These are phyloP conservation scores for Galagoides demidoff DNA, from an alignment of 2,797 vertebrate genomes.

Conservation along the genomic window DNA sequence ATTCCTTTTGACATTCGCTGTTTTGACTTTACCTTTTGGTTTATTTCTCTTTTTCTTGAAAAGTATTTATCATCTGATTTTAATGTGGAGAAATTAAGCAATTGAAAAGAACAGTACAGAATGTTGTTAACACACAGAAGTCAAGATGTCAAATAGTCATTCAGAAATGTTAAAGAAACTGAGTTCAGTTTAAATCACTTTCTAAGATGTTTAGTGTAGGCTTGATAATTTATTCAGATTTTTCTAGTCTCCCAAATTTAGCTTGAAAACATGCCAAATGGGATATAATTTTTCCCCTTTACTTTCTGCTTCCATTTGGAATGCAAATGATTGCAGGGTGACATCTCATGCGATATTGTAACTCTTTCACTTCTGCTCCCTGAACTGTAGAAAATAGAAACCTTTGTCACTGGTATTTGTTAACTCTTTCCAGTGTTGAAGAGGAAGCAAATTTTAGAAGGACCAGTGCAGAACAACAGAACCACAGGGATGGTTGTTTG, in stretches of 20 bases:
- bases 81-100: constrained; percentile 46
- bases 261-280: constrained; percentile 62
- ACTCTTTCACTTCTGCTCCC: constrained; percentile 1
- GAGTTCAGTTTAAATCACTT: constrained; percentile 54
- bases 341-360: not conserved
- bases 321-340: constrained; percentile 62
- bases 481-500: not conserved
- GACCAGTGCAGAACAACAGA: not conserved
- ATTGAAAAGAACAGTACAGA: constrained; percentile 52
- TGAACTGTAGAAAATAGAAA: not conserved
- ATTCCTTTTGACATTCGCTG: not conserved
- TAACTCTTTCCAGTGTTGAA: not conserved
- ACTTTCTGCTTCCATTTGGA: constrained; percentile 61
- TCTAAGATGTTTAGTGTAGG: constrained; percentile 64
- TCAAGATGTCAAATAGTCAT: constrained; percentile 60
- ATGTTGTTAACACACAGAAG: constrained; percentile 41
- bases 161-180: constrained; percentile 21
- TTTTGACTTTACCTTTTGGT: not conserved
- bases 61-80: constrained; percentile 27
- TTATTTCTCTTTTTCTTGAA: constrained; percentile 30
- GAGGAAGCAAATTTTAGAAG: not conserved
- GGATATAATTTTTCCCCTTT: constrained; percentile 50
- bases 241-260: constrained; percentile 73
- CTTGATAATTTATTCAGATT: constrained; percentile 73
- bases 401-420: not conserved